Conservation (phyloP, 2,888 invertebrate species). For the Apamea epomidion region DNA sequence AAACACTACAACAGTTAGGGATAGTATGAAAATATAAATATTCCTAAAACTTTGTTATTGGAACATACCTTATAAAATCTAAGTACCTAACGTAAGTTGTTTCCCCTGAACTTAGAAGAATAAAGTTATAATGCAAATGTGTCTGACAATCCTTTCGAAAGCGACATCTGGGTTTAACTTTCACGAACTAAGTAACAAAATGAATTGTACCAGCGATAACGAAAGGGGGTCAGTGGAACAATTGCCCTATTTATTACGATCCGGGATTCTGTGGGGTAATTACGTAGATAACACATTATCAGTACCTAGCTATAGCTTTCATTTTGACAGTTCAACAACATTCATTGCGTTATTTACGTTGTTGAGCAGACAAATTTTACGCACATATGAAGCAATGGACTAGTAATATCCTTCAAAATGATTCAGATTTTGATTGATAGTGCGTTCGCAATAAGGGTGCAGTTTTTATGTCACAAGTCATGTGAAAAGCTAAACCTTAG, state of each 20-base stretch:
- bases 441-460: no score
- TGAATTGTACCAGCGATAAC: neutral
- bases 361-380: no score
- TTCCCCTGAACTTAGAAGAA: neutral
- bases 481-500: neutral
- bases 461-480: neutral
- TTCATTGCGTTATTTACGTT: no score
- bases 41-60: neutral
- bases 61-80: neutral
- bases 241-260: slow-evolving; percentile 8
- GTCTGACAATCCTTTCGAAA: slow-evolving; percentile 6
- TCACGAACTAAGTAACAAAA: slow-evolving; percentile 13
- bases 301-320: no score
- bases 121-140: neutral
- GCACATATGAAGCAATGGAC: no score
- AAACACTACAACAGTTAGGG: neutral
- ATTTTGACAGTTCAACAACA: no score
- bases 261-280: no score
- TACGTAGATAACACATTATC: no score
- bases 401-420: no score
- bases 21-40: no score
- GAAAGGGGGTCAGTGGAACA: slow-evolving; percentile 5
- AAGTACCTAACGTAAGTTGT: no score
- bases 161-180: slow-evolving; percentile 38
- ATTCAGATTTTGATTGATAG: no score